Evolutionary conservation across 2,113 vertebrate genomes (phyloP), one percentile per base, ranked within the genome.

Genomic region (Chloropsis cyanopogon): DNA sequence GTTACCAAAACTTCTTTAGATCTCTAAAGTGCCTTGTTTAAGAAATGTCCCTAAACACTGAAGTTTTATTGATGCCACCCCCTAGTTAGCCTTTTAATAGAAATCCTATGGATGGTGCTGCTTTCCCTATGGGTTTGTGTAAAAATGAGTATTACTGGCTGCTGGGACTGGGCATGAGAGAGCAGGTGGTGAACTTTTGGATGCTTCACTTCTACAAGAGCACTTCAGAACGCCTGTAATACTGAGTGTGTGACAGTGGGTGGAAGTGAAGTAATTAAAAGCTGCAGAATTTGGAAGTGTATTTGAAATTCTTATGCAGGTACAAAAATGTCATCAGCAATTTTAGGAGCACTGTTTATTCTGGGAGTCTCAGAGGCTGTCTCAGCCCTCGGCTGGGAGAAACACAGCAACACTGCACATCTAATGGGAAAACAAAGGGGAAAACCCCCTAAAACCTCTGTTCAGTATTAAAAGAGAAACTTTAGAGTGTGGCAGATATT

Each of bases 201-300:
- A 41, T 90, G 75, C 59, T 92, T 93, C 82, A 50, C 46, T 86
- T 90, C 41, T 18, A 37, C 50, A 91, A 73, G 70, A 56, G 77
- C 61, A 57, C 86, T 94, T 91, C 68, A 50, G 59, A 88, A 42
- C 0, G 20, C 33, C 82, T 92, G 39, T 66, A 92, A 59, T 47
- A 81, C 29, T 2, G 14, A 93, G 41, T 59, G 57, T 71, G 72
- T 93, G 82, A 88, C 79, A 82, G 89, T 54, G 86, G 61, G 78
- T 95, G 59, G 54, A 94, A 91, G 52, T 56, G 83, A 91, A 94
- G 89, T 76, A 90, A 91, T 91, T 92, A 93, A 87, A 88, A 87
- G 90, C 61, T 89, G 49, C 52, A 92, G 68, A 86, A 93, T 95
- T 93, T 86, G 82, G 60, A 91, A 88, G 23, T 26, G 50, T 28